A percentile compares a stretch with the other conserved stretches of the same genome.
phyloP scores from a whole-genome alignment of 2,113 vertebrate species.

The Ciconia boyciana region DNA sequence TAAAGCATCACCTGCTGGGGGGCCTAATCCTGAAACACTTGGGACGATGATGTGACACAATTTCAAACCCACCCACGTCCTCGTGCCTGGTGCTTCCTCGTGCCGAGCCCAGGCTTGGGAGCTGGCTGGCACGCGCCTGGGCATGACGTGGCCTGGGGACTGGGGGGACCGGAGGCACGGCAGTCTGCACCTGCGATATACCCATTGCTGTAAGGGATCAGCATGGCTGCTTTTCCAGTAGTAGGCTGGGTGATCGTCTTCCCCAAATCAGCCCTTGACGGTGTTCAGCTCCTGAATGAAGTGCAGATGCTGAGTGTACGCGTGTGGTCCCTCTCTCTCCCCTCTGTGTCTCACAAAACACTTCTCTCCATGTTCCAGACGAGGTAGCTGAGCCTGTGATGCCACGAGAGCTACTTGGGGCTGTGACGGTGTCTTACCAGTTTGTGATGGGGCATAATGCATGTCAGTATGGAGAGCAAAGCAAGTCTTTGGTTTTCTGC shows the following conservation, averaged over 20 bases:
- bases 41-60: not conserved
- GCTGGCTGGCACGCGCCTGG: not conserved
- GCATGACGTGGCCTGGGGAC: not conserved
- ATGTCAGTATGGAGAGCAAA: fast-evolving
- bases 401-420: not conserved
- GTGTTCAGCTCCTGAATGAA: not conserved
- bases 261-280: not conserved
- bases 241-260: fast-evolving
- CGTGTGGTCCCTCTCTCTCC: fast-evolving
- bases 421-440: not conserved
- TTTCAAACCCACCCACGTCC: not conserved
- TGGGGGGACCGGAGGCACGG: not conserved
- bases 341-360: not conserved
- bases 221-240: not conserved
- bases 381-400: not conserved
- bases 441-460: fast-evolving
- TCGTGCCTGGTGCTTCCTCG: not conserved
- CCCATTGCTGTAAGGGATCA: not conserved
- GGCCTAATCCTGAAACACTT: not conserved
- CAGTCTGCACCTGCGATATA: not conserved
- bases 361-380: not conserved
- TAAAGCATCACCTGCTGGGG: not conserved
- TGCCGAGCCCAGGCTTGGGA: not conserved
- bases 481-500: not conserved
- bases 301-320: not conserved